Percentiles rank a stretch among this genome's conserved stretches.
Conservation (phyloP, 2,113 vertebrate genomes). For the Microcebus tavaratra region DNA sequence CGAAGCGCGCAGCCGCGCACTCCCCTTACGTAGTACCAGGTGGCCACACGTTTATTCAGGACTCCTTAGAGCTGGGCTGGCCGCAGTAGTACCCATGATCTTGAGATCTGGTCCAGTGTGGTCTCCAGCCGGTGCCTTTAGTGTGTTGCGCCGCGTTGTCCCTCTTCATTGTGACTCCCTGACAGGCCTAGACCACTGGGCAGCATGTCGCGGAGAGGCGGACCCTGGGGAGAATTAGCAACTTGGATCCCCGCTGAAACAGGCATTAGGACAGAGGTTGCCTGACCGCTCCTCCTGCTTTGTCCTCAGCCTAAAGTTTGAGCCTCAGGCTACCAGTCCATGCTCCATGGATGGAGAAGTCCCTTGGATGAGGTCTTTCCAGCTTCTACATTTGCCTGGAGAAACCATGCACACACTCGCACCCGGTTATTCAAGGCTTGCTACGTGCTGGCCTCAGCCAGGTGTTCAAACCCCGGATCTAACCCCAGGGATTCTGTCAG, state of each 20-base stretch:
- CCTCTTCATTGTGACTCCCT: not conserved
- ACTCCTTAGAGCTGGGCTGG: not conserved
- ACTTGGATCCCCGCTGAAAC: not conserved
- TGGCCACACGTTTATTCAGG: not conserved
- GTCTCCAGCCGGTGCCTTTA: not conserved
- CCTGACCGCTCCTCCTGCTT: not conserved
- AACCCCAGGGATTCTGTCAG: not conserved
- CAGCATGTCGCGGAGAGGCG: not conserved
- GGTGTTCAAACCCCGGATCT: too few relatives aligned
- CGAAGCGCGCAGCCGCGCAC: not conserved
- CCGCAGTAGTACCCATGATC: not conserved
- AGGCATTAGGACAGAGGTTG: not conserved
- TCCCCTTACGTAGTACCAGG: not conserved
- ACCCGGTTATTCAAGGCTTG: not conserved
- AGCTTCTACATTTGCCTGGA: not conserved
- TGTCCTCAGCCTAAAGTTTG: not conserved
- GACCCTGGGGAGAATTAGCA: not conserved
- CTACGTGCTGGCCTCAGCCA: not conserved
- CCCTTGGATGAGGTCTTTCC: not conserved
- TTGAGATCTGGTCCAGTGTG: not conserved
- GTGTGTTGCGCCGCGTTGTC: rapidly evolving
- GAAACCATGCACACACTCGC: not conserved
- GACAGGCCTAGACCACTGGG: not conserved
- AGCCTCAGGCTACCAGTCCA: not conserved
- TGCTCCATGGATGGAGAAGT: not conserved